Evolutionary conservation across 2,888 invertebrate genomes (phyloP), one percentile per base, ranked within the genome.

Genomic region (Sipha maydis): DNA sequence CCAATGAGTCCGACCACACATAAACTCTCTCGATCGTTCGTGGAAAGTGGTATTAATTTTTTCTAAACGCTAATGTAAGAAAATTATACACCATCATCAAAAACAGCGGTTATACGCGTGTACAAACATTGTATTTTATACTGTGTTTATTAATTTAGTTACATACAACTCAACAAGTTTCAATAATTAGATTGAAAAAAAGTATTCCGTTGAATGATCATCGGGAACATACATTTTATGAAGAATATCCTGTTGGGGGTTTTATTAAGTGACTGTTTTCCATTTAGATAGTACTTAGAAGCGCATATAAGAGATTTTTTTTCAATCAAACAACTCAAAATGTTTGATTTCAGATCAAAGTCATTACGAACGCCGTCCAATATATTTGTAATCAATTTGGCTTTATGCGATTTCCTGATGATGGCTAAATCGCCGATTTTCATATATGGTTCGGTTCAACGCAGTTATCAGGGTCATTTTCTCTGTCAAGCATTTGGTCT

Each of bases 361-460:
- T 93, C 94, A 90, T 92, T 96, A 83, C 93, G 95, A 90, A 96
- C 96, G 0, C 96, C 97, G 3, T 97, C 97, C 79, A 97, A 97
- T 91, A 94, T 97, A 91, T 94, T 97, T 89, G 96, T 97, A 21
- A 94, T 97, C 83, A 96, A 97, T 92, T 92, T 97, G 91, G 96
- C 97, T 0, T 92, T 97, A 89, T 95, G 96, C 90, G 97, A 97
- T 92, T 97, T 97, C 91, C 92, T 96, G 56, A 97, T 97, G 97
- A 96, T 97, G 96, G 92, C 94, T 61, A 97, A 97, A 92, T 94
- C 96, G 0, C 97, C 97, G 0, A 94, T 97, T 90, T 96, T 97
- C 92, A 96, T 97, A 90, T 96, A 96, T 92, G 97, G 97, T 91
- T 96, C 96, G 61, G 96, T 96, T 90, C 94, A 95, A 91, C 93